These are phyloP conservation scores for Drosophila macrothrix DNA, from an alignment of 2,888 invertebrate species.

Conservation along the genomic window DNA sequence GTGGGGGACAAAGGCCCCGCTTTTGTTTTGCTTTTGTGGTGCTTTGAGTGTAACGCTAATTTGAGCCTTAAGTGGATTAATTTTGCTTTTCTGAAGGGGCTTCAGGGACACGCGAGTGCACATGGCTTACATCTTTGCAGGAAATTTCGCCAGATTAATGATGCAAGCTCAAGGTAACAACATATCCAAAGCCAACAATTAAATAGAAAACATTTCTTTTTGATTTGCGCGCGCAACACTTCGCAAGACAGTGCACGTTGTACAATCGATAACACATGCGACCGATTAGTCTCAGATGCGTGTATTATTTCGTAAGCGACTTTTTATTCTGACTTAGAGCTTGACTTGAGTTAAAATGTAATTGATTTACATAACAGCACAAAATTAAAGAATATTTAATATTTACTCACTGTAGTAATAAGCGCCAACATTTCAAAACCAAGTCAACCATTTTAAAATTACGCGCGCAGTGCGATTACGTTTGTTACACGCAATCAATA, in stretches of 20 bases:
- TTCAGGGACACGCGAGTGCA: constrained; percentile 42
- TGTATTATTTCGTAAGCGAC: neutral
- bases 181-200: constrained; percentile 4
- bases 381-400: no score
- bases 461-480: constrained; percentile 1
- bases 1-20: neutral
- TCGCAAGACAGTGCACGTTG: no score
- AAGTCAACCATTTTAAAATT: neutral
- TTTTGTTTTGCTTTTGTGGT: constrained; percentile 32
- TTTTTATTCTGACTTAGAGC: neutral
- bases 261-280: constrained; percentile 8
- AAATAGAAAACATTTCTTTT: constrained; percentile 4
- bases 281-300: neutral
- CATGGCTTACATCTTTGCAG: constrained; percentile 34
- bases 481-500: neutral
- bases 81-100: constrained; percentile 29
- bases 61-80: constrained; percentile 56
- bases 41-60: constrained; percentile 45
- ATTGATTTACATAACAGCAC: neutral
- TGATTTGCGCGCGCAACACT: constrained; percentile 18
- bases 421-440: neutral
- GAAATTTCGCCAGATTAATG: constrained; percentile 31
- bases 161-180: constrained; percentile 28
- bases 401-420: neutral
- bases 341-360: neutral